A percentile compares a stretch with the other conserved stretches of the same genome.
These are phyloP conservation scores for Dryomyza anilis DNA, from an alignment of 2,888 invertebrate genomes.

Conservation along the genomic window DNA sequence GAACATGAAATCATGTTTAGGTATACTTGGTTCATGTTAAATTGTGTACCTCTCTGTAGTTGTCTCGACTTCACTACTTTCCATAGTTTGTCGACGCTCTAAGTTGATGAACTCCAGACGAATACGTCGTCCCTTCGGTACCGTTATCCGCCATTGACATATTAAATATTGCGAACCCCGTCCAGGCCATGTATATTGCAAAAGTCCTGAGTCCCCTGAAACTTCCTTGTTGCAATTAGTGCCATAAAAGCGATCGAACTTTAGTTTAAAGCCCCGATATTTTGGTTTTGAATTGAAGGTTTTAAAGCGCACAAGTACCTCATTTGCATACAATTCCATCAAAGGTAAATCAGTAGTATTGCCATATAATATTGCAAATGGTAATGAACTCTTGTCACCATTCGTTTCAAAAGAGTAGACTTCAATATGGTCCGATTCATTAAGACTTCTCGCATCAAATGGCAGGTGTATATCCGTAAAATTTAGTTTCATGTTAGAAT, in stretches of 20 bases:
- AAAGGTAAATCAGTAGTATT: conserved; percentile 55
- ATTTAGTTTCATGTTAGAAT: conserved; percentile 59
- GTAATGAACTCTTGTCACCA: conserved; percentile 1
- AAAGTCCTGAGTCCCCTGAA: conserved; percentile 66
- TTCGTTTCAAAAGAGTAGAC: conserved; percentile 43
- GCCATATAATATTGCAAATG: conserved; percentile 56
- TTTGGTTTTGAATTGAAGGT: conserved; percentile 58
- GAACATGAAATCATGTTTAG: too few relatives aligned
- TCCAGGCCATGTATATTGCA: conserved; percentile 17
- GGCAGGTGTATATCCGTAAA: conserved; percentile 63
- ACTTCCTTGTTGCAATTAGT: conserved; percentile 72
- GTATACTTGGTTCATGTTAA: too few relatives aligned
- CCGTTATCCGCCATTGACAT: conserved; percentile 75
- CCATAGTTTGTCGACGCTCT: too few relatives aligned
- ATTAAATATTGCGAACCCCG: conserved; percentile 34
- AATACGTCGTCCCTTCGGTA: conserved; percentile 69
- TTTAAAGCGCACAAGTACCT: conserved; percentile 64
- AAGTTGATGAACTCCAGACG: conserved; percentile 67
- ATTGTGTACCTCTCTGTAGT: too few relatives aligned
- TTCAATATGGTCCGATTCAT: conserved; percentile 57
- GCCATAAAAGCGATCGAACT: conserved; percentile 64
- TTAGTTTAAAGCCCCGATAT: conserved; percentile 69
- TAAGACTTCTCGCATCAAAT: conserved; percentile 44
- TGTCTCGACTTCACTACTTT: too few relatives aligned
- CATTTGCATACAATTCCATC: conserved; percentile 62